Base-by-base conservation (phyloP, 2,113 vertebrate species). In the Poeciliopsis turrubarensis region DNA sequence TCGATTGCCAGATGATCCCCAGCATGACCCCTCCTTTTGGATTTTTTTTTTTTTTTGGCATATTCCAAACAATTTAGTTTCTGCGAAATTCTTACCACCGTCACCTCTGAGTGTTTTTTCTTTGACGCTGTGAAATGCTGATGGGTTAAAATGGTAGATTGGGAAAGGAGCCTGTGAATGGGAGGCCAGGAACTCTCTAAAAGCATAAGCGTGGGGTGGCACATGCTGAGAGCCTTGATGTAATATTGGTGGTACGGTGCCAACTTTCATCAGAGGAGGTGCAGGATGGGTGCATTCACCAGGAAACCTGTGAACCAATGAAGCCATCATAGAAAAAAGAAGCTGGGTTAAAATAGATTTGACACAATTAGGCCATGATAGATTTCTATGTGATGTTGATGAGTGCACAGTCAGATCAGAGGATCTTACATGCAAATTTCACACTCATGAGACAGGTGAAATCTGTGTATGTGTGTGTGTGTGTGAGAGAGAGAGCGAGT, bases 301-400 rank as follows among this genome's bases (percentile, higher is more conserved):
- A 89, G 82, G 51, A 75, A 89, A 84, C 68, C 47, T 19, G 62
- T 74, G 81, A 91, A 87, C 83, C 89, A 74, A 71, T 82, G 78
- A 89, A 88, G 85, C 80, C 78, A 80, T 82, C 78, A 68, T 37
- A 41, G 67, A 44, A 67, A 78, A 72, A 79, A 81, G 61, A 72
- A 62, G 72, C 73, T 68, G 72, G 78, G 71, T 88, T 84, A 83
- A 91, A 92, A 89, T 84, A 89, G 91, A 88, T 85, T 77, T 87
- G 91, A 93, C 86, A 90, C 85, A 94, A 93, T 92, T 89, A 91
- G 94, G 89, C 79, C 92, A 91, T 79, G 78, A 87, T 76, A 61
- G 77, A 83, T 81, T 69, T 86, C 70, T 75, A 62, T 65, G 37
- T 54, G 76, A 73, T 84, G 64, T 79, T 82, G 73, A 57, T 74